phyloP scores from a whole-genome alignment of 2,113 vertebrate genomes.

The Eleginops maclovinus region DNA sequence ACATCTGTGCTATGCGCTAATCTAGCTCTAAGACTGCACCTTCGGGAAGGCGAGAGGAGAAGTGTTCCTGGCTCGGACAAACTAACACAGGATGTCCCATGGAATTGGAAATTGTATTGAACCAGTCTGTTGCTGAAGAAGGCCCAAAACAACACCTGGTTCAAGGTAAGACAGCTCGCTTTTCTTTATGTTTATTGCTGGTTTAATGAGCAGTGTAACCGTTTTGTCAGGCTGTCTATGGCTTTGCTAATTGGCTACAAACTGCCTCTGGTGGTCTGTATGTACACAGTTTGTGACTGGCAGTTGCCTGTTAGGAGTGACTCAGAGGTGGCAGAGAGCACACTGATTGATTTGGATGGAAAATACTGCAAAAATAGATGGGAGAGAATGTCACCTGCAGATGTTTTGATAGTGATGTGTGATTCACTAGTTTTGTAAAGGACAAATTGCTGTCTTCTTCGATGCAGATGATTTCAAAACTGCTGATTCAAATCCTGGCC shows the following conservation, averaged over 20 bases:
- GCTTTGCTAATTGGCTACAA: constrained; percentile 28
- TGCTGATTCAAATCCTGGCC: constrained; percentile 13
- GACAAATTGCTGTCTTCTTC: constrained; percentile 16
- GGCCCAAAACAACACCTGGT: background rate
- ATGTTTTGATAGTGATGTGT: constrained; percentile 13
- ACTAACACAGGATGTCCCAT: background rate
- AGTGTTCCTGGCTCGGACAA: background rate
- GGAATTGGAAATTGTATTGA: background rate
- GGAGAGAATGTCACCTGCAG: background rate
- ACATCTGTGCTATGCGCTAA: background rate
- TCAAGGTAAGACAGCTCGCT: constrained; percentile 8
- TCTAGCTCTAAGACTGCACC: background rate
- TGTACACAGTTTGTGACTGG: constrained; percentile 10
- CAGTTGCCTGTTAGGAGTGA: constrained; percentile 31
- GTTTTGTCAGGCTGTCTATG: background rate
- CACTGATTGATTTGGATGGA: background rate
- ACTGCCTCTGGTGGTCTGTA: background rate
- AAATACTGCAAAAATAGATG: background rate
- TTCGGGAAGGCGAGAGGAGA: background rate
- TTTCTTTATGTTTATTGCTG: background rate
- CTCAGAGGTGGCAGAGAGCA: constrained; percentile 1
- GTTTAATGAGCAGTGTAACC: constrained; percentile 26
- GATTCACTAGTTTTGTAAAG: constrained; percentile 3
- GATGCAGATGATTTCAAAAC: constrained; percentile 32
- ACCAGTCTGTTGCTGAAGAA: background rate